Conservation (phyloP, 2,797 vertebrate species). For the Rhinophrynus dorsalis region DNA sequence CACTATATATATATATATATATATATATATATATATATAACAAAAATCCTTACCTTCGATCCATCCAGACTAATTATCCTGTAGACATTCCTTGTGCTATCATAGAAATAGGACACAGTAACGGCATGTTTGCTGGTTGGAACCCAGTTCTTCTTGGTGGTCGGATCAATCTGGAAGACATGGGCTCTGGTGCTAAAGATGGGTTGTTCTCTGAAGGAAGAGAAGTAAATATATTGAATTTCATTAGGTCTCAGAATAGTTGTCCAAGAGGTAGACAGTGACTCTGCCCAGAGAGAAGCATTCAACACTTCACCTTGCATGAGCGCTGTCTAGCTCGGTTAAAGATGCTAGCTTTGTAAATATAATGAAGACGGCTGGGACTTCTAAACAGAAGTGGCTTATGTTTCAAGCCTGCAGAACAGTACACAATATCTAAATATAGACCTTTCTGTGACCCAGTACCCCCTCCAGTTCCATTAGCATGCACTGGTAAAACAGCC, state of each 20-base stretch:
- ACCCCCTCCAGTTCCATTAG: not conserved
- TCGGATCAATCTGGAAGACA: slow-evolving; percentile 99
- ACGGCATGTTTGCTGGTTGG: slow-evolving; percentile 98
- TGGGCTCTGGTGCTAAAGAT: slow-evolving; percentile 98
- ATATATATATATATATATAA: too few relatives aligned
- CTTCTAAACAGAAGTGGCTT: slow-evolving; percentile 17
- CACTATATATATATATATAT: too few relatives aligned
- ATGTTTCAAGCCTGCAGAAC: slow-evolving; percentile 39
- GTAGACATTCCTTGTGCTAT: slow-evolving; percentile 98
- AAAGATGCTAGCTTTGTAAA: not conserved
- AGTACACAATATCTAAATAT: slow-evolving; percentile 6
- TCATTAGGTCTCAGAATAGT: slow-evolving; percentile 68
- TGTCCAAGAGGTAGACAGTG: slow-evolving; percentile 28
- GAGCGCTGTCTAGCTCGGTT: too few relatives aligned
- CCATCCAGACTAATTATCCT: slow-evolving; percentile 98
- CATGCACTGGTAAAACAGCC: slow-evolving; percentile 25
- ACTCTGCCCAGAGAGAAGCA: not conserved
- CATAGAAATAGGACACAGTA: slow-evolving; percentile 98
- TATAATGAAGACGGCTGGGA: not conserved
- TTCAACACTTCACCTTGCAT: not conserved
- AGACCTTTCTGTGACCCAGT: not conserved
- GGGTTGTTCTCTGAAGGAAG: slow-evolving; percentile 90
- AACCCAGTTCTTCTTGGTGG: slow-evolving; percentile 99
- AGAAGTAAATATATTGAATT: slow-evolving; percentile 75
- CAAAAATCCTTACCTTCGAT: slow-evolving; percentile 91